phyloP scores from a whole-genome alignment of 2,888 invertebrate species.

The Trilocha varians region DNA sequence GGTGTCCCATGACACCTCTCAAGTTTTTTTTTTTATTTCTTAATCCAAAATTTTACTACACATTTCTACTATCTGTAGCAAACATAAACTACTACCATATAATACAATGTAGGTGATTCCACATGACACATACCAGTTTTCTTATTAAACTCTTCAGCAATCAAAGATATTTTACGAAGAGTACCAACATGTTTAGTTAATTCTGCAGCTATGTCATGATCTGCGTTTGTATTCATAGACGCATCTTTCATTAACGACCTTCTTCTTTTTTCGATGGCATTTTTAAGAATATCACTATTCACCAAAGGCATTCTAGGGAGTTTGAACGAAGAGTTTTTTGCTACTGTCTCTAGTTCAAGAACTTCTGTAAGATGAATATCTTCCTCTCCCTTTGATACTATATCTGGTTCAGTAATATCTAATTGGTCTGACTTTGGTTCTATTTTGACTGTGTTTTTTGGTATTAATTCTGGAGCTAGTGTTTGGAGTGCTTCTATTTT shows the following conservation, averaged over 20 bases:
- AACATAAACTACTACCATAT: no score
- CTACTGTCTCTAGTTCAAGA: constrained; percentile 13
- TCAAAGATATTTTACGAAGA: constrained; percentile 54
- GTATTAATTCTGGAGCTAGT: constrained; percentile 47
- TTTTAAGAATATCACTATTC: constrained; percentile 46
- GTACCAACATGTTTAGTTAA: constrained; percentile 51
- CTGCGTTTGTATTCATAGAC: constrained; percentile 41
- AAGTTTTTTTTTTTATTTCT: no score
- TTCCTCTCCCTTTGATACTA: constrained; percentile 11
- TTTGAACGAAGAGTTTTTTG: constrained; percentile 25
- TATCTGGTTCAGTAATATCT: neutral
- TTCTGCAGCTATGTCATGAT: constrained; percentile 53
- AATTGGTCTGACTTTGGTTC: constrained; percentile 5
- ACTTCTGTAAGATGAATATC: constrained; percentile 13
- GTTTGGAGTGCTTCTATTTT: constrained; percentile 43
- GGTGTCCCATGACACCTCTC: no score
- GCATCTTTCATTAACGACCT: constrained; percentile 32
- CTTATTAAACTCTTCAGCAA: constrained; percentile 65
- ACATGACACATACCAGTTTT: constrained; percentile 54
- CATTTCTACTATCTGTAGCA: no score
- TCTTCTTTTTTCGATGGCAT: constrained; percentile 25
- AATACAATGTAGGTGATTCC: no score
- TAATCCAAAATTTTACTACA: no score
- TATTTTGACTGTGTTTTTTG: constrained; percentile 34
- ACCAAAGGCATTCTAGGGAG: constrained; percentile 59